Base-by-base conservation (phyloP, 92 coral and sea anemone genomes). In the Zoanthus solanderi region DNA sequence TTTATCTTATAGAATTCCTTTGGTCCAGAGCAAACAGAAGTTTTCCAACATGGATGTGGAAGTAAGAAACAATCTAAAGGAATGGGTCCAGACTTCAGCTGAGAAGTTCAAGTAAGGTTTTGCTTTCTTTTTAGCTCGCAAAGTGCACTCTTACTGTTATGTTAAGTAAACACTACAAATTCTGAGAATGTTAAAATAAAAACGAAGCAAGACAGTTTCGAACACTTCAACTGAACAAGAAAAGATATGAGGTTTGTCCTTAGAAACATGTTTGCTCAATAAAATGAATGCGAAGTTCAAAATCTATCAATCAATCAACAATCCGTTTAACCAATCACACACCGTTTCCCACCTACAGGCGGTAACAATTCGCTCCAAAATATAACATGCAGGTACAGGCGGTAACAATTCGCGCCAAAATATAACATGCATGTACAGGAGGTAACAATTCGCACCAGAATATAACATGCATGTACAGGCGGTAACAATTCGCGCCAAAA, bases 11-110 rank as follows among this genome's bases (percentile, higher is more conserved):
- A 97, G 99, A 42, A 83, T 97, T 50, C 99, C 99, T n/a, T 93
- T 97, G 75, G 93, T 78, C 58, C 98, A 97, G 83, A 95, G 99
- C 78, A 90, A 74, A 31, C 97, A 97, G 84, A 97, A 89, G 47
- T 95, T 80, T 84, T 84, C 91, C 79, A 92, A 92, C 69, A 97
- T 97, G 99, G 99, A 97, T 83, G 96, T 92, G 37, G 94, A 94
- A 54, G 63, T 95, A 83, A 93, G 99, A 87, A 93, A 90, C 90
- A 95, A 90, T 76, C 88, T 97, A n/a, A 97, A 95, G 72, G 96
- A 92, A 17, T 95, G 92, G 90, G 92, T 97, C 9, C 90, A 91
- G 65, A 75, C 92, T 6, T 88, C 98, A 47, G 97, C 98, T 30
- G 95, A 92, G 54, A 94, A 92, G 81, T 97, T 93, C 92, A 98